phyloP scores from a whole-genome alignment of 1,140 invertebrate species.

The Rhysida immarginata region DNA sequence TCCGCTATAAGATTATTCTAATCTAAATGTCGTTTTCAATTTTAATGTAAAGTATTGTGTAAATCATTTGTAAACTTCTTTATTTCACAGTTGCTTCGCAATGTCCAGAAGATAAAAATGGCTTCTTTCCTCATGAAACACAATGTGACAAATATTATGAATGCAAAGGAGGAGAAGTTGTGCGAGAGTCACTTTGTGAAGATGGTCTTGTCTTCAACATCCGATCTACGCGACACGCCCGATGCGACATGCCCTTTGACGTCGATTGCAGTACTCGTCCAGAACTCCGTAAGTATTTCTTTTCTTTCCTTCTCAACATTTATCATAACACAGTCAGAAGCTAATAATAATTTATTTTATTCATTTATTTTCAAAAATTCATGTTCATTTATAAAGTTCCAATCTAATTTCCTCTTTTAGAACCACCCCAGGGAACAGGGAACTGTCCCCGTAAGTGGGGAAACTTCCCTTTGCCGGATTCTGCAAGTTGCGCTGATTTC shows the following conservation, averaged over 20 bases:
- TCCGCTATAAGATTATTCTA: no score
- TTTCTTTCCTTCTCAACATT: no score
- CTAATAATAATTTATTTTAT: no score
- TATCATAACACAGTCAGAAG: no score
- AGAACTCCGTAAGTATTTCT: constrained; percentile 63
- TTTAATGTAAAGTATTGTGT: no score
- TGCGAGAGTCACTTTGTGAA: constrained; percentile 56
- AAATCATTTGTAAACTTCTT: neutral
- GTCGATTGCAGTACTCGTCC: constrained; percentile 59
- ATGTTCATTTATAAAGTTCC: neutral
- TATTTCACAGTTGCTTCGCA: constrained; percentile 19
- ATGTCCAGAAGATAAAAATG: constrained; percentile 51
- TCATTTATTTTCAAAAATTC: no score
- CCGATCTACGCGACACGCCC: constrained; percentile 46
- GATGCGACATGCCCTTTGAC: constrained; percentile 58
- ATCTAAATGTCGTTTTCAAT: no score
- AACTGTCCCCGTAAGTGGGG: constrained; percentile 62
- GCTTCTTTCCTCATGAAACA: constrained; percentile 54
- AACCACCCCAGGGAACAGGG: neutral
- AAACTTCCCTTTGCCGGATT: constrained; percentile 56
- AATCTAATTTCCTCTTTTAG: neutral
- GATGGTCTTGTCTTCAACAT: constrained; percentile 67
- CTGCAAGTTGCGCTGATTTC: constrained; percentile 67
- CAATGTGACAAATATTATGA: constrained; percentile 71
- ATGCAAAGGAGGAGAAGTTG: constrained; percentile 50